Base-by-base conservation (phyloP, 1,140 invertebrate species). In the Temnothorax nylanderi region DNA sequence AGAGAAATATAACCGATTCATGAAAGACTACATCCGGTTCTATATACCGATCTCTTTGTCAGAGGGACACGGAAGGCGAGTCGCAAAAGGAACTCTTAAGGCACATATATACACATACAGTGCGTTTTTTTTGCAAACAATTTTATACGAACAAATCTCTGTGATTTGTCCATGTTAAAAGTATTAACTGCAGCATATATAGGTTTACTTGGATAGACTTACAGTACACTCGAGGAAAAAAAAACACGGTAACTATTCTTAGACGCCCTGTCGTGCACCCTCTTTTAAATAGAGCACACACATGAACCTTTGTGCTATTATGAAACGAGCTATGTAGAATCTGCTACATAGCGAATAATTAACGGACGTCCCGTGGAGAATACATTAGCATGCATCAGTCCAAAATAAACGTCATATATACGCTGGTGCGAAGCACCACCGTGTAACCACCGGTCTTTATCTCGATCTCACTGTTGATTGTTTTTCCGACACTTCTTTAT, bases 311-410 rank as follows among this genome's bases (percentile, higher is more conserved):
- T 62, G 49, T 34, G 74, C 18, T 18, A 56, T 41, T 69, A 49
- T 78, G 34, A 34, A 49, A 60, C 51, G 44, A 49, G 37, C 16
- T 18, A 49, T 32, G 11, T 69, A 26, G 44, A n/a, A 67, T 32
- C n/a, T 18, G 85, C 58, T 74, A 74, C 37, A 85, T 85, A 44
- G 85, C 44, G 86, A 85, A 88, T 87, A 90, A 90, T 90, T 90
- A 90, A 65, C 86, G 60, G 78, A 74, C 76, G 37, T 77, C 75
- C 76, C 65, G 54, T 34, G 56, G 81, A 65, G 91, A 88, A 90
- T 91, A 87, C 60, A 90, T 92, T 90, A 92, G 80, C 86, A 85
- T 90, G 62, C 81, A 91, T 92, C 74, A 87, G 78, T 75, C 67
- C 71, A 86, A 87, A 91, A 91, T 92, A 91, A 92, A 88, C 86